phyloP scores from a whole-genome alignment of 23 tunicate genomes.

The Phallusia fumigata region DNA sequence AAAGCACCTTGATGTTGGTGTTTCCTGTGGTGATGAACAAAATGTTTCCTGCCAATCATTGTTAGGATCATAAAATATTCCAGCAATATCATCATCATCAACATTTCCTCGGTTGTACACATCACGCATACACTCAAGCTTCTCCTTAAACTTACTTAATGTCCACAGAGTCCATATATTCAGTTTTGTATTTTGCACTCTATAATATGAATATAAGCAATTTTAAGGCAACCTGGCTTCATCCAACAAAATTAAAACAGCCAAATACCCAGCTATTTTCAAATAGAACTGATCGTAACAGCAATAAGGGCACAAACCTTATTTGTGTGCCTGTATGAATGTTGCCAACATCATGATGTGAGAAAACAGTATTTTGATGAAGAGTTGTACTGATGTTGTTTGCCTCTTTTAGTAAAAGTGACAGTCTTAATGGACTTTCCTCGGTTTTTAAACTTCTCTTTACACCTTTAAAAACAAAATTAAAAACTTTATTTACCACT shows the following conservation, averaged over 20 bases:
- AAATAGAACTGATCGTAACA: too few relatives aligned
- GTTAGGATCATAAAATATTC: constrained; percentile 64
- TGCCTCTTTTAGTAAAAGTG: constrained; percentile 74
- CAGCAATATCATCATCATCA: constrained; percentile 22
- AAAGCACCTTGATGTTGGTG: constrained; percentile 9
- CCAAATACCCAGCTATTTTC: too few relatives aligned
- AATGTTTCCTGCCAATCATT: constrained; percentile 65
- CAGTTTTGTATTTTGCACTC: constrained; percentile 67
- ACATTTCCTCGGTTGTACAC: constrained; percentile 27
- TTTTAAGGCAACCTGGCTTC: too few relatives aligned
- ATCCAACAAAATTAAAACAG: too few relatives aligned
- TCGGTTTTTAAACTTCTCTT: not conserved
- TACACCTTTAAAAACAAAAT: not conserved
- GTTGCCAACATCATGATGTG: constrained; percentile 31
- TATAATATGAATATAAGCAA: not conserved
- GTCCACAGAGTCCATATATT: constrained; percentile 88
- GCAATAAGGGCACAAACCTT: not conserved
- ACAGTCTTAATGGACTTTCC: constrained; percentile 34
- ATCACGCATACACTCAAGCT: constrained; percentile 73
- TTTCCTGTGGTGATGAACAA: not conserved
- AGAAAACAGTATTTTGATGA: constrained; percentile 43
- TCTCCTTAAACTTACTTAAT: constrained; percentile 62
- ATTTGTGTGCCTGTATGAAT: not conserved
- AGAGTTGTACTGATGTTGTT: constrained; percentile 58
- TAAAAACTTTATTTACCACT: not conserved